Percentiles rank a stretch among this genome's conserved stretches.
Conservation (phyloP, 2,797 vertebrate species). For the Moxostoma hubbsi region DNA sequence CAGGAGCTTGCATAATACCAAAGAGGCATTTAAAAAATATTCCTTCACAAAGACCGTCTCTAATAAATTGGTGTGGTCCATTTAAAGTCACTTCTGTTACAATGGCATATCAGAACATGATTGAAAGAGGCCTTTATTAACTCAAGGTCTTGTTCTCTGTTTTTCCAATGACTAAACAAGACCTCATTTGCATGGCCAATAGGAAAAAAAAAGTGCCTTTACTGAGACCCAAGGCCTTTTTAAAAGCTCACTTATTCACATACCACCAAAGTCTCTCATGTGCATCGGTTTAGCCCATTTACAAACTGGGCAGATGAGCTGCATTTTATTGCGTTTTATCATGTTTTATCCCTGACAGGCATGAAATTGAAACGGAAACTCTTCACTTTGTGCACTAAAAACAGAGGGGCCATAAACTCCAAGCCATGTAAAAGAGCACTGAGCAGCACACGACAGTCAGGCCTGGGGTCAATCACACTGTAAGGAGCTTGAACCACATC, state of each 20-base stretch:
- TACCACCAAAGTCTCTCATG: conserved; percentile 56
- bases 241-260: conserved; percentile 58
- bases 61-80: background rate
- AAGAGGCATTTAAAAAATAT: conserved; percentile 1
- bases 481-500: conserved; percentile 51
- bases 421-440: conserved; percentile 27
- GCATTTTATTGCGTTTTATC: conserved; percentile 62
- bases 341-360: conserved; percentile 65
- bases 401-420: conserved; percentile 57
- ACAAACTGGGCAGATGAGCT: conserved; percentile 60
- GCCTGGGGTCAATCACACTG: conserved; percentile 49
- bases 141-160: conserved; percentile 55
- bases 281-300: conserved; percentile 60
- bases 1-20: background rate
- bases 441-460: conserved; percentile 27
- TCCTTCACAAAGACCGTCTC: background rate
- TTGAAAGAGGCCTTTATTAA: conserved; percentile 49
- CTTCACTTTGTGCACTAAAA: conserved; percentile 59
- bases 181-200: conserved; percentile 56
- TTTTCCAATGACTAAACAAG: conserved; percentile 56
- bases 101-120: conserved; percentile 47
- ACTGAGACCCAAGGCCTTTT: conserved; percentile 56
- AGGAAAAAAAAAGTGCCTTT: conserved; percentile 32
- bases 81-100: conserved; percentile 13
- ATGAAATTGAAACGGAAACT: conserved; percentile 67